Percentiles rank a stretch among this genome's conserved stretches.
These are phyloP conservation scores for Macropus fuliginosus DNA, from an alignment of 2,797 vertebrate species.

Conservation along the genomic window DNA sequence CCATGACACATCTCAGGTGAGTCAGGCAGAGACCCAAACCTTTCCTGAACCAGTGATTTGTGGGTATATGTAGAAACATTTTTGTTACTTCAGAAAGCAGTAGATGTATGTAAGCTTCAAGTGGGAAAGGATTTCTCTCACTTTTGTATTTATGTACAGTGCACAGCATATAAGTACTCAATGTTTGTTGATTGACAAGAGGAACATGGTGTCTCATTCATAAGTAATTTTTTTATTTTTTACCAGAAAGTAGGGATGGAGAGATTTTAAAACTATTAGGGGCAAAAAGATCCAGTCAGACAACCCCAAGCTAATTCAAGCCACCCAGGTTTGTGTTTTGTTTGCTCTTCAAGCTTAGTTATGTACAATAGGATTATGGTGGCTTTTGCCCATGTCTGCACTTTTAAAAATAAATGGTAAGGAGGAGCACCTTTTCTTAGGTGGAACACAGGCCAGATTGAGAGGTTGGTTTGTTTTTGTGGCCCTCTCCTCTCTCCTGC, in stretches of 20 bases:
- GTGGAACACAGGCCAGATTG: not conserved
- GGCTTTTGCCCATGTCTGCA: not conserved
- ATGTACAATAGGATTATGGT: not conserved
- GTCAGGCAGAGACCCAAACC: not conserved
- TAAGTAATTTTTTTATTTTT: not conserved
- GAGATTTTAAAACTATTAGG: not conserved
- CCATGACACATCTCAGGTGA: not conserved
- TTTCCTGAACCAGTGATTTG: not conserved
- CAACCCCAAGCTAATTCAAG: not conserved
- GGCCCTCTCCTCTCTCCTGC: not conserved
- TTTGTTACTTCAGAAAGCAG: not conserved
- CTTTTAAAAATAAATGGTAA: not conserved
- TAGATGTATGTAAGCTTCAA: not conserved
- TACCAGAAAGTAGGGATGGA: not conserved
- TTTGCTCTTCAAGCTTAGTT: not conserved
- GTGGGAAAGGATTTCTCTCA: not conserved
- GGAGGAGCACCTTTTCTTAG: not conserved
- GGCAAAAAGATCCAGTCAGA: not conserved
- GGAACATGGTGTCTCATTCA: not conserved
- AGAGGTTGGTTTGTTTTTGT: not conserved
- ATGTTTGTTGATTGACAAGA: not conserved
- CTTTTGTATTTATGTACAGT: not conserved
- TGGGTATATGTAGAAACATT: not conserved
- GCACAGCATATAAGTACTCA: not conserved
- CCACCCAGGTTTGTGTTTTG: not conserved